phyloP scores from a whole-genome alignment of 1,140 invertebrate species.

The Temnothorax nylanderi region DNA sequence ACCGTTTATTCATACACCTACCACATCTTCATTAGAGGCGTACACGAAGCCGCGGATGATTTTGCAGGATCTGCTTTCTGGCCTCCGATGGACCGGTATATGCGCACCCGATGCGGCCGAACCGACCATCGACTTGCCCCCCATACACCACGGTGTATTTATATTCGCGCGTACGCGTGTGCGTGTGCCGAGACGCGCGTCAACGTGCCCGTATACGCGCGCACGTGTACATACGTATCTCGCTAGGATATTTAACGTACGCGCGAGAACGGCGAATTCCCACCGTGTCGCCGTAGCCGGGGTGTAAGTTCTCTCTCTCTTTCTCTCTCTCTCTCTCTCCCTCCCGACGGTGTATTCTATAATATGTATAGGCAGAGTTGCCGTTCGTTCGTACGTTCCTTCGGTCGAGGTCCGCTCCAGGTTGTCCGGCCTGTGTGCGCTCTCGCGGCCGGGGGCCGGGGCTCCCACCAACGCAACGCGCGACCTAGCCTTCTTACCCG shows the following conservation, averaged over 20 bases:
- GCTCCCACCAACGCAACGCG: conserved; percentile 69
- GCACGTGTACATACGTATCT: neutral
- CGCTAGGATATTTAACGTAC: conserved; percentile 50
- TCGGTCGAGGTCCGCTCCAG: conserved; percentile 55
- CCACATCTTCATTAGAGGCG: conserved; percentile 71
- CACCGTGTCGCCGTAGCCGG: conserved; percentile 69
- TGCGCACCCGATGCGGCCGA: conserved; percentile 16
- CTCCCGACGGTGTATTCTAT: conserved; percentile 68
- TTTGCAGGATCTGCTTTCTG: conserved; percentile 69
- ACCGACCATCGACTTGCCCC: conserved; percentile 38
- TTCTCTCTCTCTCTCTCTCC: conserved; percentile 6
- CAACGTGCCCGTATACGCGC: neutral
- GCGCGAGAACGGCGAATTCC: conserved; percentile 68
- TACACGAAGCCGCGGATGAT: conserved; percentile 63
- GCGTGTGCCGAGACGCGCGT: conserved; percentile 2
- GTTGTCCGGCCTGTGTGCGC: conserved; percentile 66
- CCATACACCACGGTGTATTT: conserved; percentile 40
- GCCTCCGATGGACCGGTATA: conserved; percentile 47
- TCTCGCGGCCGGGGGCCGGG: conserved; percentile 61
- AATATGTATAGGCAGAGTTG: conserved; percentile 74
- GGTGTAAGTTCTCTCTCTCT: conserved; percentile 44
- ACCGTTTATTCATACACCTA: conserved; percentile 68
- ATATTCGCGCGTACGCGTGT: conserved; percentile 22
- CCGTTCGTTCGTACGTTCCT: conserved; percentile 63
- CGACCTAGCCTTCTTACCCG: conserved; percentile 72